Percentiles rank a stretch among this genome's conserved stretches.
Conservation (phyloP, 2,113 vertebrate species). For the Dromiciops gliroides region DNA sequence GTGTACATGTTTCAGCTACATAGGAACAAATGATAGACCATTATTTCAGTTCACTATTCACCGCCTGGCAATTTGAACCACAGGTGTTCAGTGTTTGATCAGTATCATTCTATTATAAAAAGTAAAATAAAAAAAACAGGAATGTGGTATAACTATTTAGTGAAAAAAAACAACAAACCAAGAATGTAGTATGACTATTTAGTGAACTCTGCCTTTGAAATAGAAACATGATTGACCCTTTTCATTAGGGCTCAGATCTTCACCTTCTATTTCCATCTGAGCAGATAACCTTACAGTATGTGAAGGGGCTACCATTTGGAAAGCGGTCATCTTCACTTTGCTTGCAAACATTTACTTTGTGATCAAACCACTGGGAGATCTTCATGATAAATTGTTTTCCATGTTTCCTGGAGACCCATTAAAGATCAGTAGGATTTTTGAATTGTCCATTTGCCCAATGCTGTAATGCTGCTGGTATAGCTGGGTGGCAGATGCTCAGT, state of each 20-base stretch:
- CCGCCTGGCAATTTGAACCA: conserved; percentile 65
- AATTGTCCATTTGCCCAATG: not conserved
- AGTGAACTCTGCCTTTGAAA: not conserved
- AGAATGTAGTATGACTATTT: conserved; percentile 22
- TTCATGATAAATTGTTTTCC: not conserved
- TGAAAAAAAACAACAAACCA: conserved; percentile 34
- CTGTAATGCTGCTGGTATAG: not conserved
- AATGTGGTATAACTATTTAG: conserved; percentile 16
- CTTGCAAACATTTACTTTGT: not conserved
- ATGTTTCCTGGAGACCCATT: not conserved
- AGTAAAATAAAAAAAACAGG: conserved; percentile 13
- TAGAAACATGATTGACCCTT: conserved; percentile 40
- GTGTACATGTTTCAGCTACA: conserved; percentile 4
- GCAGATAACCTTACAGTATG: not conserved
- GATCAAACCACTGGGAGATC: not conserved
- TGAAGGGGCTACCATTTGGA: not conserved
- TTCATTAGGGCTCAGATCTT: not conserved
- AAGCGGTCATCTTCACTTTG: not conserved
- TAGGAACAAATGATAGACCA: conserved; percentile 47
- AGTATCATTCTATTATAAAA: conserved; percentile 45
- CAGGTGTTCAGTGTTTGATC: conserved; percentile 59
- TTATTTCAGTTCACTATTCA: conserved; percentile 56
- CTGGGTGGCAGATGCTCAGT: not conserved
- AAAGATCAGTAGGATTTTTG: not conserved
- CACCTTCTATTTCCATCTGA: not conserved